Evolutionary conservation across 2,113 vertebrate species (phyloP), one percentile per base, ranked within the genome.

Genomic region (Girardinichthys multiradiatus): DNA sequence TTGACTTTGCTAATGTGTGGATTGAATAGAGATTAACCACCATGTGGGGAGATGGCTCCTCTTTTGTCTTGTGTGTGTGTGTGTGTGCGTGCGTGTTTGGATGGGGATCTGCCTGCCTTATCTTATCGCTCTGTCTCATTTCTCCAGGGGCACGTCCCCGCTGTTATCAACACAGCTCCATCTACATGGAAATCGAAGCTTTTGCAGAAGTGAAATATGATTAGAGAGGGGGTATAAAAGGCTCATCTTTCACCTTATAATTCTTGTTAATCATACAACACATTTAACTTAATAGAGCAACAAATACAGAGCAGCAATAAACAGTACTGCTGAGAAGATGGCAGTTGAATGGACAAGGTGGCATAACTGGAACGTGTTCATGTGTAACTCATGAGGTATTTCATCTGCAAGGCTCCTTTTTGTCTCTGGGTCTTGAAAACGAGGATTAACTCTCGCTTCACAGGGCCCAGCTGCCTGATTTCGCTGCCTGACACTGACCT

Each of bases 101-200:
- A 77, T 74, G 77, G 75, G 80, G 80, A 82, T 86, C 86, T 83
- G 83, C 80, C 72, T 1, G 51, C 70, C 81, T 87, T 88, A 88
- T 90, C 90, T 91, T 85, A 87, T 93, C 82, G 9, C 85, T 75
- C 45, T 74, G 86, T 85, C 69, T 87, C 86, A 69, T 86, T 87
- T 87, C 87, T 90, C 79, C n/a, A 17, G 60, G 0, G 89, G 85
- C 77, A 79, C 62, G 77, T 84, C 69, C 60, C 64, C 24, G 19
- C 51, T 63, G 64, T 88, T 87, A 88, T 92, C 90, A 82, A 29
- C 74, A 15, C 31, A 1, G 68, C 77, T 81, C 68, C 88, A 90
- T 90, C 79, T 87, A 84, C 90, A 89, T 85, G 77, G 83, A 89
- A 91, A 92, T 91, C 90, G 87, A 89, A 91, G 88, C 88, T 70